A percentile compares a stretch with the other conserved stretches of the same genome.
phyloP scores from a whole-genome alignment of 1,140 invertebrate genomes.

The Magallana gigas region DNA sequence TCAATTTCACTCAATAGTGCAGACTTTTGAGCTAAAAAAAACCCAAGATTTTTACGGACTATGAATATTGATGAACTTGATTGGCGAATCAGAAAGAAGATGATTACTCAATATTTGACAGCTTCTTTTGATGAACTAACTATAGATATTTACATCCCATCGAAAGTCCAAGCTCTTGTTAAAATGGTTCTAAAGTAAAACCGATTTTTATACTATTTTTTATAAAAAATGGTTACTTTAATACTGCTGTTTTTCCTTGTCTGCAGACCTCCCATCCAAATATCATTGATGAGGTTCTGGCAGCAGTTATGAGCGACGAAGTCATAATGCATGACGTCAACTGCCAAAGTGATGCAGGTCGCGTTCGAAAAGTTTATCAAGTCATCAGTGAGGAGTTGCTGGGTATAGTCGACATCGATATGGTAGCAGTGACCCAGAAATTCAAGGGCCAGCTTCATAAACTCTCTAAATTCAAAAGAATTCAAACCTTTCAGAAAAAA shows the following conservation, averaged over 20 bases:
- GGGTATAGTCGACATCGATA: slow-evolving; percentile 95
- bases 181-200: not conserved
- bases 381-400: slow-evolving; percentile 96
- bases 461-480: slow-evolving; percentile 76
- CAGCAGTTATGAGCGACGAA: slow-evolving; percentile 96
- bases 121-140: too few species aligned
- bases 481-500: too few species aligned
- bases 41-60: too few species aligned
- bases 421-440: slow-evolving; percentile 96
- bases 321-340: slow-evolving; percentile 94
- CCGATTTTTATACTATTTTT: not conserved
- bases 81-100: too few species aligned
- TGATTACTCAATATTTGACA: too few species aligned
- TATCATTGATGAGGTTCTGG: slow-evolving; percentile 96
- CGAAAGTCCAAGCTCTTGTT: too few species aligned
- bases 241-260: slow-evolving; percentile 96
- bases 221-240: slow-evolving; percentile 84
- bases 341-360: slow-evolving; percentile 95
- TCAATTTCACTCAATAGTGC: too few species aligned
- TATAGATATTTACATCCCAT: too few species aligned
- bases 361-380: slow-evolving; percentile 97
- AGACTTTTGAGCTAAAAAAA: too few species aligned
- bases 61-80: too few species aligned
- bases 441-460: slow-evolving; percentile 87
- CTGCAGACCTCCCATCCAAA: slow-evolving; percentile 99